Evolutionary conservation across 2,797 vertebrate species (phyloP).

Genomic region (Emydoidea blandingii): DNA sequence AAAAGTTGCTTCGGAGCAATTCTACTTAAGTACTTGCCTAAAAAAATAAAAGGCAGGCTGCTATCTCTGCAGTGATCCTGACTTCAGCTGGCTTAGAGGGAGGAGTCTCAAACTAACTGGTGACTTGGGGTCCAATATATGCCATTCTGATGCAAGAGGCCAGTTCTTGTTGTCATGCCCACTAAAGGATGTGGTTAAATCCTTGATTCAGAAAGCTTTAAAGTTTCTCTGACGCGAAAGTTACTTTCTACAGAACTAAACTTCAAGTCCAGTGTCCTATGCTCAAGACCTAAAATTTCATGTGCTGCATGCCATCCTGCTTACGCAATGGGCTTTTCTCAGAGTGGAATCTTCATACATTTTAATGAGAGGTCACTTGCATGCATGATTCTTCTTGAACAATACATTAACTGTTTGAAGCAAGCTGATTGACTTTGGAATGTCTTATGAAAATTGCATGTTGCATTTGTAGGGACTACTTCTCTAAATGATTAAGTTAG

Average conservation of each 20-base stretch:
- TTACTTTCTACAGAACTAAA: neutral
- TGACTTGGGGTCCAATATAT: neutral
- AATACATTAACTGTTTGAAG: slow-evolving; percentile 58
- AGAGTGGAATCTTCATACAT: slow-evolving; percentile 53
- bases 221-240: neutral
- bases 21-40: neutral
- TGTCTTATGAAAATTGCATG: slow-evolving; percentile 30
- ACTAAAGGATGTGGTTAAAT: neutral
- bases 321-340: slow-evolving; percentile 48
- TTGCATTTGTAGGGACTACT: slow-evolving; percentile 53
- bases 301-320: slow-evolving; percentile 7
- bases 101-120: neutral
- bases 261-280: slow-evolving; percentile 14
- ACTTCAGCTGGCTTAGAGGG: neutral
- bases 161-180: neutral
- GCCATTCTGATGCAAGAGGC: neutral
- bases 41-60: neutral
- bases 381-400: slow-evolving; percentile 62
- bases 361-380: slow-evolving; percentile 70
- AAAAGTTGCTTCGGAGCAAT: neutral
- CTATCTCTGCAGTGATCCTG: neutral
- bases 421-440: slow-evolving; percentile 25
- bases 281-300: slow-evolving; percentile 50
- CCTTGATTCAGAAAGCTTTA: neutral
- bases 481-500: slow-evolving; percentile 55